Evolutionary conservation across 2,888 invertebrate species (phyloP).

Genomic region (Thysanoteuthis rhombus): DNA sequence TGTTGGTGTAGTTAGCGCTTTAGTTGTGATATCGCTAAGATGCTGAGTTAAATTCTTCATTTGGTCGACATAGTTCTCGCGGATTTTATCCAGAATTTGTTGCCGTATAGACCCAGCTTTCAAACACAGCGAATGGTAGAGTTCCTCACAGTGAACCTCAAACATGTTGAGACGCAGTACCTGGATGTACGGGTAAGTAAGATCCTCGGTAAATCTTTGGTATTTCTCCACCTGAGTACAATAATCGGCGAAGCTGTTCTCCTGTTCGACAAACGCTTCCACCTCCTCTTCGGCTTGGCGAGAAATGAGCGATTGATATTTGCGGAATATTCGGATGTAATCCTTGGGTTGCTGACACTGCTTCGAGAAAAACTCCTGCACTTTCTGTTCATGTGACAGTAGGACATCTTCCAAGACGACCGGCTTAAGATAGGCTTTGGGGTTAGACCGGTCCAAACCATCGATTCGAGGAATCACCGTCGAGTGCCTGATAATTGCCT

Average conservation of each 20-base stretch:
- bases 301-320: neutral
- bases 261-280: conserved; percentile 75
- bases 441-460: neutral
- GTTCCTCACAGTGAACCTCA: conserved; percentile 82
- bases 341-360: neutral
- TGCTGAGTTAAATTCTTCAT: neutral
- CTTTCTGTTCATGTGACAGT: conserved; percentile 73
- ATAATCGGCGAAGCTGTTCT: conserved; percentile 70
- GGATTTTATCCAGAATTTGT: conserved; percentile 74
- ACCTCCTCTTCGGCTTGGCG: conserved; percentile 74
- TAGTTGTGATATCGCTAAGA: conserved; percentile 78
- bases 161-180: conserved; percentile 84
- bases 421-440: conserved; percentile 73
- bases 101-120: conserved; percentile 78
- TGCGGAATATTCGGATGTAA: neutral
- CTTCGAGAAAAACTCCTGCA: conserved; percentile 64
- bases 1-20: conserved; percentile 80
- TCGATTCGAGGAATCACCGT: conserved; percentile 82
- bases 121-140: conserved; percentile 78
- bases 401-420: conserved; percentile 79
- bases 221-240: conserved; percentile 69
- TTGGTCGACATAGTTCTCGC: neutral
- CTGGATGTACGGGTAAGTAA: conserved; percentile 68
- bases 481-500: conserved; percentile 79
- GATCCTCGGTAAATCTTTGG: conserved; percentile 70